A percentile compares a stretch with the other conserved stretches of the same genome.
phyloP scores from a whole-genome alignment of 1,140 invertebrate species.

The Drosophila sucinea region DNA sequence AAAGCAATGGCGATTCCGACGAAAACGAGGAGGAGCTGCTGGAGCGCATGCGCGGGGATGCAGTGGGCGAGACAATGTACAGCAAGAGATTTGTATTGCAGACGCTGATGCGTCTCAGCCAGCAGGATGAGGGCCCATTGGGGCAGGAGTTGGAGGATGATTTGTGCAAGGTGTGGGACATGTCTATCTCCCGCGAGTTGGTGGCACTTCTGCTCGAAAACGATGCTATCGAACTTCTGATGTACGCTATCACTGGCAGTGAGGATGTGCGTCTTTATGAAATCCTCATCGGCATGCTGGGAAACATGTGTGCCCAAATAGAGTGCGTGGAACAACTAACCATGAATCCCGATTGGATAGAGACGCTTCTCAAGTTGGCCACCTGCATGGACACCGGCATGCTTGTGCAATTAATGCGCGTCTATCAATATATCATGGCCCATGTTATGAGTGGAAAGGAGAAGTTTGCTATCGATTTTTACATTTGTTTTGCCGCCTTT shows the following conservation, averaged over 20 bases:
- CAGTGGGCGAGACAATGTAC: constrained; percentile 89
- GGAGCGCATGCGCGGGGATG: constrained; percentile 87
- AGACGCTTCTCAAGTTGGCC: constrained; percentile 85
- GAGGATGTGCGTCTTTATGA: constrained; percentile 86
- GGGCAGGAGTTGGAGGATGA: constrained; percentile 86
- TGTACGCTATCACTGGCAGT: constrained; percentile 83
- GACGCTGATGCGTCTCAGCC: constrained; percentile 85
- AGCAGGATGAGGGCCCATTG: constrained; percentile 72
- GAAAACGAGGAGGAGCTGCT: constrained; percentile 60
- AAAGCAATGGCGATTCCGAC: constrained; percentile 42
- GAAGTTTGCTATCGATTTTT: constrained; percentile 72
- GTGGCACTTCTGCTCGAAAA: constrained; percentile 87
- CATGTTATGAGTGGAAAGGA: constrained; percentile 65
- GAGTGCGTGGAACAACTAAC: constrained; percentile 83
- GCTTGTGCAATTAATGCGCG: constrained; percentile 87
- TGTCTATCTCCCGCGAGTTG: constrained; percentile 89
- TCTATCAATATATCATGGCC: constrained; percentile 85
- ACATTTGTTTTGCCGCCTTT: constrained; percentile 63
- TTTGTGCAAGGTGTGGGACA: constrained; percentile 90
- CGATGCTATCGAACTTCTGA: constrained; percentile 86
- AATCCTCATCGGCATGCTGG: constrained; percentile 89
- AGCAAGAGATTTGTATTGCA: constrained; percentile 89
- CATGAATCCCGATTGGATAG: constrained; percentile 82
- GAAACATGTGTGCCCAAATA: constrained; percentile 86
- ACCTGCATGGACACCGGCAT: constrained; percentile 86